Conservation (phyloP, 2,797 vertebrate species). For the Lepus oiostolus region DNA sequence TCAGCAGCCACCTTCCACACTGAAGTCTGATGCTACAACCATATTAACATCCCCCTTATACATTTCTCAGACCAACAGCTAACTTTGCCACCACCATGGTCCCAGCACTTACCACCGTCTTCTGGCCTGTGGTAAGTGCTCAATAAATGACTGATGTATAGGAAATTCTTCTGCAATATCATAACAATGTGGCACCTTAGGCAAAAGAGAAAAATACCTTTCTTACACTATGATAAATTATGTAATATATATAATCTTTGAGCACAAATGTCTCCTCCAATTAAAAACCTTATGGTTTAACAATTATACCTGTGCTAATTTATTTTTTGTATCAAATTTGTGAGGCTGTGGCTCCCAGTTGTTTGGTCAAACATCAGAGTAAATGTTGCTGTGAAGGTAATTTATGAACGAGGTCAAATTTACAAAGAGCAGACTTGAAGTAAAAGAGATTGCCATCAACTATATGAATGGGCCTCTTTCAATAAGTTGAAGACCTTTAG, state of each 20-base stretch:
- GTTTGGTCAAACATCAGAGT: neutral
- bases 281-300: neutral
- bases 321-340: neutral
- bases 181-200: neutral
- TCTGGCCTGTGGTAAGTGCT: neutral
- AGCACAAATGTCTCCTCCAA: neutral
- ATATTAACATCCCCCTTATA: neutral
- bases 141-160: neutral
- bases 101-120: neutral
- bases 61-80: neutral
- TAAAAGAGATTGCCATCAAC: neutral
- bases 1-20: neutral
- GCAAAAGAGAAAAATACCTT: neutral
- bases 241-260: neutral
- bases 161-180: neutral
- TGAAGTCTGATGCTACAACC: neutral
- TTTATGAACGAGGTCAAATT: conserved; percentile 12
- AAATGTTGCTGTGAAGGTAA: neutral
- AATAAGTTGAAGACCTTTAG: neutral
- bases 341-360: neutral
- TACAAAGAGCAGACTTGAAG: neutral
- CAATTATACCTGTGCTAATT: neutral
- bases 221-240: neutral
- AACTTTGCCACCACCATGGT: neutral
- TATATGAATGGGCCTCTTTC: neutral